Evolutionary conservation across 1,140 invertebrate genomes (phyloP).

Genomic region (Myzus persicae): DNA sequence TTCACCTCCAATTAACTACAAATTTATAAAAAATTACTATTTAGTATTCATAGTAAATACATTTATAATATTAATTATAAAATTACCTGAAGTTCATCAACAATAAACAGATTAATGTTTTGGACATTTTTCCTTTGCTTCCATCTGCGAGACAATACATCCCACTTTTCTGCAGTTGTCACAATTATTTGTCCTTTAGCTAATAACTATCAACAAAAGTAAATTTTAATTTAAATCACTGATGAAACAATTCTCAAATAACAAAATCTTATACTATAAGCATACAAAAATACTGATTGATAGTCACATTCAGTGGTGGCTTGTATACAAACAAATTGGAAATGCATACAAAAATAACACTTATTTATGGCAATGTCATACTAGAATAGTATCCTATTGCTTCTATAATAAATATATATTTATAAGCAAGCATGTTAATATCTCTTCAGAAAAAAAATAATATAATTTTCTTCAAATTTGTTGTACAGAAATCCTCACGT

Average conservation of each 20-base stretch:
- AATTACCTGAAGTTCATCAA: conserved; percentile 90
- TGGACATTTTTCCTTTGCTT: conserved; percentile 99
- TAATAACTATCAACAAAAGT: conserved; percentile 64
- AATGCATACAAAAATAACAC: too few species aligned
- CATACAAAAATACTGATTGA: background rate
- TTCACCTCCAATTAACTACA: conserved; percentile 78
- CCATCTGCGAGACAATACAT: conserved; percentile 96
- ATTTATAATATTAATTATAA: background rate
- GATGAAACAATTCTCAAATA: background rate
- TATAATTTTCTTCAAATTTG: too few species aligned
- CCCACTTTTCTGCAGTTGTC: conserved; percentile 98
- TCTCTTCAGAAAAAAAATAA: too few species aligned
- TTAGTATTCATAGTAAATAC: background rate
- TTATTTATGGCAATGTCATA: too few species aligned
- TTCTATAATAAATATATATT: background rate
- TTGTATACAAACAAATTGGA: too few species aligned
- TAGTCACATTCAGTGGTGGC: too few species aligned
- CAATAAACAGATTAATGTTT: conserved; percentile 95
- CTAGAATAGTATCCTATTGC: background rate
- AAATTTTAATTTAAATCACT: background rate
- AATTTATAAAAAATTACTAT: background rate
- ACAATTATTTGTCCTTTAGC: conserved; percentile 95
- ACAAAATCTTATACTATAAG: background rate
- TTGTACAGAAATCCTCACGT: too few species aligned
- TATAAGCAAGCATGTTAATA: too few species aligned